phyloP scores from a whole-genome alignment of 2,113 vertebrate genomes.

The Boleophthalmus pectinirostris region DNA sequence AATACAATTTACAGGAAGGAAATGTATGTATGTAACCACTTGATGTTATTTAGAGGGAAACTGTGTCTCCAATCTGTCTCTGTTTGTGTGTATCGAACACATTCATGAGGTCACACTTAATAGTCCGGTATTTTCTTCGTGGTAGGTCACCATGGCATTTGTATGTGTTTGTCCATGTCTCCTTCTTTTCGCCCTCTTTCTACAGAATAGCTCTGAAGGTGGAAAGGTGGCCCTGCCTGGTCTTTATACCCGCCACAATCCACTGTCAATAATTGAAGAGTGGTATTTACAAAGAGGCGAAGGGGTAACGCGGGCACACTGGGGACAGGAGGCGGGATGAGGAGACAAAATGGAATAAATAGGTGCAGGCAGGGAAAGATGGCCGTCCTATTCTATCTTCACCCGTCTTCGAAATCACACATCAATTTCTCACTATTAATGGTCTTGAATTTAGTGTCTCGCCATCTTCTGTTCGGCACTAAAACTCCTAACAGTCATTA shows the following conservation, averaged over 20 bases:
- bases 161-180: slow-evolving; percentile 11
- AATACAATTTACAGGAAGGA: too few species aligned
- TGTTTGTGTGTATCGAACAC: too few species aligned
- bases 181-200: slow-evolving; percentile 40
- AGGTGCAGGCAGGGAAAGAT: slow-evolving; percentile 38
- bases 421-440: slow-evolving; percentile 52
- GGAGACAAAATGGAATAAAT: slow-evolving; percentile 8
- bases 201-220: slow-evolving; percentile 54
- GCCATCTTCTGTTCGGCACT: slow-evolving; percentile 48
- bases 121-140: slow-evolving; percentile 12
- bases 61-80: too few species aligned
- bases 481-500: slow-evolving; percentile 53
- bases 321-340: slow-evolving; percentile 6
- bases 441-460: slow-evolving; percentile 53
- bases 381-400: slow-evolving; percentile 41
- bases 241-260: slow-evolving; percentile 65
- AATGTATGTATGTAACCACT: too few species aligned
- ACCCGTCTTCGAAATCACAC: slow-evolving; percentile 53
- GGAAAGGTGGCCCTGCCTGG: slow-evolving; percentile 45
- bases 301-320: slow-evolving; percentile 27
- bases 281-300: slow-evolving; percentile 62
- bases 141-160: slow-evolving; percentile 16
- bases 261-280: slow-evolving; percentile 69
- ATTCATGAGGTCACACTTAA: too few species aligned
- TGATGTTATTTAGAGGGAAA: too few species aligned